Percentiles rank a stretch among this genome's conserved stretches.
These are phyloP conservation scores for Oryzias celebensis DNA, from an alignment of 2,113 vertebrate genomes.

Conservation along the genomic window DNA sequence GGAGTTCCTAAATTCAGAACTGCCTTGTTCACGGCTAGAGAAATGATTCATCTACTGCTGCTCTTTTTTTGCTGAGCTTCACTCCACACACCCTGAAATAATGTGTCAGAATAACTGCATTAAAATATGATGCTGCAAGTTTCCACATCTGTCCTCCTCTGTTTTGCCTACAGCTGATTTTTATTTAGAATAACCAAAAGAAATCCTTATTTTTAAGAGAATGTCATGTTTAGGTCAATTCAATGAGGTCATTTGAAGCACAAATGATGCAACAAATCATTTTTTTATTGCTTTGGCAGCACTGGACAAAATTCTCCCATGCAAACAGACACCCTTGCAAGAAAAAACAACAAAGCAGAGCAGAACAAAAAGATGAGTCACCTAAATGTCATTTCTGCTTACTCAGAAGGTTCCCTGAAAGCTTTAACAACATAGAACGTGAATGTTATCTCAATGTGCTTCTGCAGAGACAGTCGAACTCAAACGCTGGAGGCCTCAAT, in stretches of 20 bases:
- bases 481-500: conserved; percentile 7
- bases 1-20: conserved; percentile 35
- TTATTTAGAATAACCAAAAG: conserved; percentile 10
- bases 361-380: conserved; percentile 47
- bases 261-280: not conserved
- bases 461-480: conserved; percentile 27
- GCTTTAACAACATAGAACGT: conserved; percentile 35
- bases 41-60: conserved; percentile 46
- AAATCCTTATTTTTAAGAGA: not conserved
- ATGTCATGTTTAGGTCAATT: not conserved
- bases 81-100: conserved; percentile 27
- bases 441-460: conserved; percentile 6
- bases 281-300: conserved; percentile 2
- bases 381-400: conserved; percentile 52
- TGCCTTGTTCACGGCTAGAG: conserved; percentile 36
- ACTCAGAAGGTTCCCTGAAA: conserved; percentile 33
- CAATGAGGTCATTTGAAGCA: not conserved
- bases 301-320: conserved; percentile 15
- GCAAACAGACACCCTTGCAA: conserved; percentile 11
- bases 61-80: conserved; percentile 18
- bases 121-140: not conserved
- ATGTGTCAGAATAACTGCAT: conserved; percentile 16
- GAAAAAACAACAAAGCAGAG: conserved; percentile 18
- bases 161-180: not conserved
- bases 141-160: not conserved